Percentiles rank a stretch among this genome's conserved stretches.
These are phyloP conservation scores for Odontomyia ornata DNA, from an alignment of 2,888 invertebrate species.

Conservation along the genomic window DNA sequence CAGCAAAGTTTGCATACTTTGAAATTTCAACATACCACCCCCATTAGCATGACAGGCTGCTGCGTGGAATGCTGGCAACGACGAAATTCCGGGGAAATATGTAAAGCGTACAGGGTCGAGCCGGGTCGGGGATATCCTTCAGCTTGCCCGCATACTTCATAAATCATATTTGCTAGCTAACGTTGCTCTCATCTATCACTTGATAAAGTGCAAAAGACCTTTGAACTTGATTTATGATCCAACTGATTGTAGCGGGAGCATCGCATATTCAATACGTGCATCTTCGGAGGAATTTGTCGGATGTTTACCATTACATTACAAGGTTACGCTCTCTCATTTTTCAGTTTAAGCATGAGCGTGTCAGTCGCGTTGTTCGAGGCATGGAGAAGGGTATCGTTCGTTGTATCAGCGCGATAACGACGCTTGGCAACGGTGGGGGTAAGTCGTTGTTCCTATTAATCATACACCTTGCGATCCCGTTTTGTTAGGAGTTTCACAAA, in stretches of 20 bases:
- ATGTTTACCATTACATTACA: slow-evolving; percentile 27
- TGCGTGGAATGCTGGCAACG: background rate
- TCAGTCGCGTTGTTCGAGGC: background rate
- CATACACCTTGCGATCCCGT: background rate
- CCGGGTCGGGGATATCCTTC: too few relatives aligned
- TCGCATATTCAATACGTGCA: slow-evolving; percentile 30
- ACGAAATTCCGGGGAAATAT: too few relatives aligned
- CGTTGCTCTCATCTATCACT: slow-evolving; percentile 40
- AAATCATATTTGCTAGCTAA: slow-evolving; percentile 41
- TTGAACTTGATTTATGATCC: slow-evolving; percentile 42
- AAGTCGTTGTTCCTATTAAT: background rate
- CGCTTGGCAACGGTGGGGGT: too few relatives aligned
- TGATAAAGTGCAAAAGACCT: slow-evolving; percentile 42
- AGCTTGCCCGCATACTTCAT: slow-evolving; percentile 25
- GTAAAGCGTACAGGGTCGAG: background rate
- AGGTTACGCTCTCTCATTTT: background rate
- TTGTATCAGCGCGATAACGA: too few relatives aligned
- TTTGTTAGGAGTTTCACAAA: background rate
- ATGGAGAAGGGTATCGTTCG: too few relatives aligned
- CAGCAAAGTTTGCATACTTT: slow-evolving; percentile 38
- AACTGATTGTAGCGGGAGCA: slow-evolving; percentile 10
- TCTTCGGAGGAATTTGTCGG: slow-evolving; percentile 36
- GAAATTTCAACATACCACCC: slow-evolving; percentile 16
- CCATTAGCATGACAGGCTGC: background rate
- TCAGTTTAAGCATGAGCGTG: background rate